Evolutionary conservation across 1,140 invertebrate genomes (phyloP).

Genomic region (Thalassaphorura encarpata): DNA sequence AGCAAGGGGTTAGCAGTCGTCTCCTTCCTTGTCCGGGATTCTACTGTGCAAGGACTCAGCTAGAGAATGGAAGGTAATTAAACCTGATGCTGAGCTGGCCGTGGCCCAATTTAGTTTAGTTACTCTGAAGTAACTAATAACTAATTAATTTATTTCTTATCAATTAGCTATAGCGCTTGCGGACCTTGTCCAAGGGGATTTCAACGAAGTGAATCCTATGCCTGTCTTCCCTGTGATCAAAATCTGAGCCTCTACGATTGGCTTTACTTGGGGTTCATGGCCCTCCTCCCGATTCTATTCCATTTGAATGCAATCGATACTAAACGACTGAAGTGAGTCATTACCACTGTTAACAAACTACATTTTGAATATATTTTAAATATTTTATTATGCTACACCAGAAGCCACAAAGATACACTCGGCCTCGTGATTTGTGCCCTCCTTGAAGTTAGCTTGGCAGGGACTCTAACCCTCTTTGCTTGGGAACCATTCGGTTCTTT

Average conservation of each 20-base stretch:
- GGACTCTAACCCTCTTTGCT: constrained; percentile 60
- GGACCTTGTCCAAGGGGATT: constrained; percentile 78
- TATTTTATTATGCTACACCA: constrained; percentile 37
- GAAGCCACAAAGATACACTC: constrained; percentile 59
- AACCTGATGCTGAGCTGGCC: not conserved
- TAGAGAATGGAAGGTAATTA: constrained; percentile 48
- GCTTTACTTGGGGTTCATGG: constrained; percentile 90
- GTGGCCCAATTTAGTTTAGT: not conserved
- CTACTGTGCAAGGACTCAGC: constrained; percentile 66
- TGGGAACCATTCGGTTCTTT: constrained; percentile 66
- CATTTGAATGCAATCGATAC: constrained; percentile 88
- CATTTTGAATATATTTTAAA: not conserved
- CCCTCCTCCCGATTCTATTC: constrained; percentile 65
- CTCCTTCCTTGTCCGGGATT: constrained; percentile 58
- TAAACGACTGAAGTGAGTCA: constrained; percentile 55
- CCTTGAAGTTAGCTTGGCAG: constrained; percentile 62
- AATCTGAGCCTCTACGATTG: constrained; percentile 78
- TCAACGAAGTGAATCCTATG: constrained; percentile 51
- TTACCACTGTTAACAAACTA: not conserved
- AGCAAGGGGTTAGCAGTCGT: constrained; percentile 3
- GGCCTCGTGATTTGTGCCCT: constrained; percentile 65
- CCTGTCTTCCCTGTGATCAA: constrained; percentile 66
- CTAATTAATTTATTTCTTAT: no score
- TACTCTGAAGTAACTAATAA: no score
- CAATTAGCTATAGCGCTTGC: constrained; percentile 54